Evolutionary conservation across 1,140 invertebrate species (phyloP), one percentile per base, ranked within the genome.

Genomic region (Rhyacophila brunnea): DNA sequence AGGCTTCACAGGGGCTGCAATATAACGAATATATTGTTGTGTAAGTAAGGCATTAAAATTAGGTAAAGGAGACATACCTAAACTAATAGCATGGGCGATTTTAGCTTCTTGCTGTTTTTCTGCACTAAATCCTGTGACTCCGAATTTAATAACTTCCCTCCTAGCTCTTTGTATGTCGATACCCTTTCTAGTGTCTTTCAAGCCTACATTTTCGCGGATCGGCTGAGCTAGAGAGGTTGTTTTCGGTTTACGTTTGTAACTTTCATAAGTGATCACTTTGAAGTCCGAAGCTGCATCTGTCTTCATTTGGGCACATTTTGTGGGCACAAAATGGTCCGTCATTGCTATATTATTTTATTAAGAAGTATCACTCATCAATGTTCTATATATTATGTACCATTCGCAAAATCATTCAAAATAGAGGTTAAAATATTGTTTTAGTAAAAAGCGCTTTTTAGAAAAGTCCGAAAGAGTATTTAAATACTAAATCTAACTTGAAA

Each of bases 91-190:
- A 15, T 85, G 71, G 17, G 79, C 80, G 17, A 83, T 72, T 69
- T 85, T 82, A 48, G 83, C 82, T 71, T 82, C 71, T 38, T 75
- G 71, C 59, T 84, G 82, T 53, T 81, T 80, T 34, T 71, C 67
- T n/a, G 76, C 72, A 13, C 80, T 71, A 10, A 86, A 79, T 42
- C 84, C 84, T 45, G 80, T 79, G 62, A 84, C 83, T 44, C 81
- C 85, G 68, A 87, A 86, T 59, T 84, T 86, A 32, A 87, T 76
- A 5, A 88, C 73, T 63, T 88, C 86, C 66, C 81, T 76, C 49
- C 81, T 77, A 0, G 78, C 72, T 51, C 69, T 78, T 43, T 84
- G 84, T 60, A 87, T 85, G 58, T 84, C 80, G 17, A 81, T 65
- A 6, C 62, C 62, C 40, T 60, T 60, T 45, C 62, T 52, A 10